phyloP scores from a whole-genome alignment of 2,797 vertebrate species.

The Platyrinchus mystaceus region DNA sequence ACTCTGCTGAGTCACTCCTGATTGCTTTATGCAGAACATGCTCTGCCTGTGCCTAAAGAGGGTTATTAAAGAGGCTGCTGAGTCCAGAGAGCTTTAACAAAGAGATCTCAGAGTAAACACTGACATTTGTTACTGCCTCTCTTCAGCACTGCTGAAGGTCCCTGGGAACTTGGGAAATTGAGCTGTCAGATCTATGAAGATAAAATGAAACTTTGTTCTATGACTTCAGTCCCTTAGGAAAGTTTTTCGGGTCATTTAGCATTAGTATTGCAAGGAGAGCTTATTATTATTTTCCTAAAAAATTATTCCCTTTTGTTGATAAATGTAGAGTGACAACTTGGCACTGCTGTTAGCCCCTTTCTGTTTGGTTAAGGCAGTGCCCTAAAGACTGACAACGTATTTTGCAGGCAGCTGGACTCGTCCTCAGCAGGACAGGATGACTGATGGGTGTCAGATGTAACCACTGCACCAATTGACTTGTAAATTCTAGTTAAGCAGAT shows the following conservation, averaged over 20 bases:
- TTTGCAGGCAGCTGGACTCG: not conserved
- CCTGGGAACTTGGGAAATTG: slow-evolving; percentile 65
- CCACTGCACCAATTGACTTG: not conserved
- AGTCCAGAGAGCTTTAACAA: slow-evolving; percentile 46
- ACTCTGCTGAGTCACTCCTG: slow-evolving; percentile 12
- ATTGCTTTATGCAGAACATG: not conserved
- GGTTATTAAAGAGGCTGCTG: slow-evolving; percentile 34
- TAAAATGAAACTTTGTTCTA: slow-evolving; percentile 72
- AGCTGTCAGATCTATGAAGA: slow-evolving; percentile 72
- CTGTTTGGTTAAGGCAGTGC: not conserved
- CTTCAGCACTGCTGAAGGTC: slow-evolving; percentile 14
- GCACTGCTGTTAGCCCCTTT: not conserved
- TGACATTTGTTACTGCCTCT: slow-evolving; percentile 58
- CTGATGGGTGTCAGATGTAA: not conserved
- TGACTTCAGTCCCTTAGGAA: slow-evolving; percentile 53
- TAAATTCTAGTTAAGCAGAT: not conserved
- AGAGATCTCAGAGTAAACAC: slow-evolving; percentile 41
- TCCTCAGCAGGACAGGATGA: not conserved
- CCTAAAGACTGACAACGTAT: not conserved
- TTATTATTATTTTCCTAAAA: slow-evolving; percentile 38
- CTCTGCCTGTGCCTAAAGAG: slow-evolving; percentile 44
- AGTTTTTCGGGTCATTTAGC: slow-evolving; percentile 61
- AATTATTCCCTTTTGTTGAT: slow-evolving; percentile 35
- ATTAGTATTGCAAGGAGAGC: slow-evolving; percentile 21
- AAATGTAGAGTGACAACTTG: slow-evolving; percentile 10